Evolutionary conservation across 2,113 vertebrate genomes (phyloP), one percentile per base, ranked within the genome.

Genomic region (Thamnaconus septentrionalis): DNA sequence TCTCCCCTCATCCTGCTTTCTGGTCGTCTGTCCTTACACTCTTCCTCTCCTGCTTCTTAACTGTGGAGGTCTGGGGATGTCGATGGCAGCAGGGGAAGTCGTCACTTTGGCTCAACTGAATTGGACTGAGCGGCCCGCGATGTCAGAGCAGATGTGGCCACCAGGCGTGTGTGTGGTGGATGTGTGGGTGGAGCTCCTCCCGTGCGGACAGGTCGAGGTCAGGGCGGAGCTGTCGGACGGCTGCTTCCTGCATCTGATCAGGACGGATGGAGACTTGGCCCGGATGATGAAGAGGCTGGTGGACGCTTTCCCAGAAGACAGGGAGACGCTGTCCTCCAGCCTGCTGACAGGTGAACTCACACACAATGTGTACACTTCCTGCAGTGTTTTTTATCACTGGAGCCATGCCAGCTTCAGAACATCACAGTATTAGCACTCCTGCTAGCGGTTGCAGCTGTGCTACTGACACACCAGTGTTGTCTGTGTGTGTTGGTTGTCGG

Each of bases 251-350:
- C 59, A 5, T 1, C 47, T 61, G 6, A 50, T 8, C 8, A 61
- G 59, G 59, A 50, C 59, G 4, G 47, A 61, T 42, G 47, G 11
- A 61, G 59, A 61, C 40, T 42, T 50, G 40, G 46, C 47, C 11
- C 39, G 5, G 47, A 61, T 61, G 59, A 61, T 61, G 47, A 61
- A 50, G 59, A 61, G 40, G 47, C 59, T 61, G 59, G 40, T 61
- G 47, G 47, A 61, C 9, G 47, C 39, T 50, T 61, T 61, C 59
- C 47, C 40, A 8, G 59, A 61, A 6, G 59, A 61, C 46, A 7
- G 47, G 8, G 47, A 50, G 39, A 61, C 11, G 3, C 59, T 61
- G 59, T 61, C 59, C 31, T 41, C 39, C 39, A 51, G 7, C 6
- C 39, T 61, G 47, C 47, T 51, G 31, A 41, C 46, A 49, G 59